Evolutionary conservation across 1,140 invertebrate species (phyloP).

Genomic region (Drosophila auraria): DNA sequence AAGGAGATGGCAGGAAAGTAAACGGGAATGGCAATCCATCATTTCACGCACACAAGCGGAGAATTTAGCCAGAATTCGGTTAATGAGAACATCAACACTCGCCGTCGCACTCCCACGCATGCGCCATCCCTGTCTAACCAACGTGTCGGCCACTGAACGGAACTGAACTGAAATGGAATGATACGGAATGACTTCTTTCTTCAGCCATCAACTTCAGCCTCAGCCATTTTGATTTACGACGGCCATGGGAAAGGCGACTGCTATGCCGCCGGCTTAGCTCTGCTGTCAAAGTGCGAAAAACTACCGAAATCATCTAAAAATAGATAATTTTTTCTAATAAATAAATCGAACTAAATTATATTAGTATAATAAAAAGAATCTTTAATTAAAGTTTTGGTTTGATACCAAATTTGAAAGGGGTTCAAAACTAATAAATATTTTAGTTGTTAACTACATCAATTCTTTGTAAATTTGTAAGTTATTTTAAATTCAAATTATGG

Average conservation of each 20-base stretch:
- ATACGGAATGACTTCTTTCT: slow-evolving; percentile 73
- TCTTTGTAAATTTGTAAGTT: too few species aligned
- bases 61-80: slow-evolving; percentile 35
- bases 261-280: slow-evolving; percentile 23
- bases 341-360: not conserved
- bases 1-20: not conserved
- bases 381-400: too few species aligned
- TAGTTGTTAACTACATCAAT: too few species aligned
- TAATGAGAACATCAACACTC: slow-evolving; percentile 58
- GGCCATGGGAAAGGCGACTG: slow-evolving; percentile 37
- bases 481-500: too few species aligned
- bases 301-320: not conserved
- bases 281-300: not conserved
- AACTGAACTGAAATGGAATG: slow-evolving; percentile 61
- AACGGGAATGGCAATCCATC: slow-evolving; percentile 29
- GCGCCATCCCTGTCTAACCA: slow-evolving; percentile 60
- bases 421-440: too few species aligned
- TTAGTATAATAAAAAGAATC: not conserved
- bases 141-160: slow-evolving; percentile 23
- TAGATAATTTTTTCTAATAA: not conserved
- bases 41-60: slow-evolving; percentile 19
- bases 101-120: slow-evolving; percentile 65
- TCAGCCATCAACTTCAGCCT: slow-evolving; percentile 74
- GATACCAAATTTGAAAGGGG: not conserved
- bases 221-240: slow-evolving; percentile 81